Base-by-base conservation (phyloP, 2,888 invertebrate species). In the Microctonus brassicae region DNA sequence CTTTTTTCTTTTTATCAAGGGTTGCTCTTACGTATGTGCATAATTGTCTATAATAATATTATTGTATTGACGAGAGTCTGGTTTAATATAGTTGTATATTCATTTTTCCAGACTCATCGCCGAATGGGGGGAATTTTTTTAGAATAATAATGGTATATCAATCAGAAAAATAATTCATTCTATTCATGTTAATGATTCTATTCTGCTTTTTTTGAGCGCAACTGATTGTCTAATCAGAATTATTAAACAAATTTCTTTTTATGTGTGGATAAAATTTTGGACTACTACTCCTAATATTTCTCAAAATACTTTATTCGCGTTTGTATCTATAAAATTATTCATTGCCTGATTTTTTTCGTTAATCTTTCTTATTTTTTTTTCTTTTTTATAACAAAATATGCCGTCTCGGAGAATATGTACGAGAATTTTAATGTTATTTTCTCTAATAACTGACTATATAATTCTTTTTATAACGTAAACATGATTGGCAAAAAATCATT, bases 41-140 rank as follows among this genome's bases (percentile, higher is more conserved):
- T 64, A 64, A 47, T 47, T 42, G n/a, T 62, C 17, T 34, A 60
- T 60, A 29, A 33, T 11, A 60, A 60, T 17, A 34, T n/a, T 20
- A 29, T 17, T 60, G 34, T 60, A 33, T 34, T 17, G 6, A 57
- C 57, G 17, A 29, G 13, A 33, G 33, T 57, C 17, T 57, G 57
- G 57, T 26, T 47, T 47, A 4, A n/a, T 26, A 24, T 9, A 7
- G 17, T 57, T 57, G 33, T 29, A 24, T 17, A 57, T 60, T 36
- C 17, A 47, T 47, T 47, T 17, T 17, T 17, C 17, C 20, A 17
- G 47, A n/a, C 17, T 47, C 7, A 17, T 47, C 17, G 20, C n/a
- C 7, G 3, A n/a, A 47, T 17, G 9, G n/a, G 17, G 17, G 17
- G 17, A 47, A 47, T 17, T 17, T n/a, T n/a, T n/a, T n/a, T n/a